Evolutionary conservation across 2,888 invertebrate species (phyloP).

Genomic region (Cloeon dipterum): DNA sequence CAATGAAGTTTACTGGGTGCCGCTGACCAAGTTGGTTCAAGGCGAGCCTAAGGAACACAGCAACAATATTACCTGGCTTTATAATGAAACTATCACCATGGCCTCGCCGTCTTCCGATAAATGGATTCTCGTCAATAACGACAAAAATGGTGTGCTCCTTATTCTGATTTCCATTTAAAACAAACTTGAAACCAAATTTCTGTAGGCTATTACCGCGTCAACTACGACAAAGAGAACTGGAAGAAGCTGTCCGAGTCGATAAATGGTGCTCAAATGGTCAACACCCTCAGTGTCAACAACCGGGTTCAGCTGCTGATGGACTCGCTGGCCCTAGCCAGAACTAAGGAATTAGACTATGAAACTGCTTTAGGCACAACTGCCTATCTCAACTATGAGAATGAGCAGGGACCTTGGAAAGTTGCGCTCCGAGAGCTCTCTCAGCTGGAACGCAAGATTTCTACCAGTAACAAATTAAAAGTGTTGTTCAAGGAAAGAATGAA

Average conservation of each 20-base stretch:
- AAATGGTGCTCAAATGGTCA: background rate
- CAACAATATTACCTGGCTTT: constrained; percentile 26
- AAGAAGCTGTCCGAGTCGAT: constrained; percentile 9
- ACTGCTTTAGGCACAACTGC: background rate
- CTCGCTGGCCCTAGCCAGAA: background rate
- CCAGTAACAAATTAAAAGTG: too few species aligned
- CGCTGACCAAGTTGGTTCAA: constrained; percentile 26
- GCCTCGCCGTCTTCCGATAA: constrained; percentile 13
- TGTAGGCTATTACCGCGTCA: constrained; percentile 33
- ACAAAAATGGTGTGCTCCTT: constrained; percentile 34
- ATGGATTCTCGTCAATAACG: constrained; percentile 39
- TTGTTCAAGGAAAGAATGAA: too few species aligned
- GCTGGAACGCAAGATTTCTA: background rate
- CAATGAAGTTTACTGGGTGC: constrained; percentile 16
- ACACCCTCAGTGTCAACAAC: background rate
- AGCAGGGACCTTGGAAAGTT: background rate
- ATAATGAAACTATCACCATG: constrained; percentile 11
- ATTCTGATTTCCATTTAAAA: too few species aligned
- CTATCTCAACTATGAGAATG: background rate
- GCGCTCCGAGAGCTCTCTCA: background rate
- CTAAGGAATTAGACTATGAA: background rate
- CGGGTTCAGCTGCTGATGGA: background rate
- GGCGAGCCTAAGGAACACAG: constrained; percentile 22
- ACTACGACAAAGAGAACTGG: constrained; percentile 30
- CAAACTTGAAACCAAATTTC: background rate